phyloP scores from a whole-genome alignment of 2,888 invertebrate species.

The Ophion ventricosus region DNA sequence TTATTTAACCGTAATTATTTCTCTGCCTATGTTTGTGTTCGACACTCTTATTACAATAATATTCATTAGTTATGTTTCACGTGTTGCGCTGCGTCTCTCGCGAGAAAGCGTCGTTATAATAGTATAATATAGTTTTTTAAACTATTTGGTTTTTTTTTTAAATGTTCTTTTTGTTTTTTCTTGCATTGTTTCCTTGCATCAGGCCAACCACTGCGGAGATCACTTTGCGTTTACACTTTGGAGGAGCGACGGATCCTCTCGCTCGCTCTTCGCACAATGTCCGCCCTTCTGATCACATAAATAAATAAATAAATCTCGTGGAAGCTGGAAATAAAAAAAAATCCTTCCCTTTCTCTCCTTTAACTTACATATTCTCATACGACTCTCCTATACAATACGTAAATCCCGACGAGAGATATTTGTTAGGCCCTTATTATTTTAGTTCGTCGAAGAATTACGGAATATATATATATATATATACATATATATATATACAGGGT shows the following conservation, averaged over 20 bases:
- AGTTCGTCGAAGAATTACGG: slow-evolving; percentile 49
- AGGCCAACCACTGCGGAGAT: slow-evolving; percentile 32
- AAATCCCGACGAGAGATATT: slow-evolving; percentile 48
- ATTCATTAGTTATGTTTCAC: slow-evolving; percentile 71
- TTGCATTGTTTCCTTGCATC: slow-evolving; percentile 37
- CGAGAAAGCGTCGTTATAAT: slow-evolving; percentile 69
- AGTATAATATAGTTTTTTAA: slow-evolving; percentile 59
- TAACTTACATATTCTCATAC: slow-evolving; percentile 43
- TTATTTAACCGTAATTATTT: background rate
- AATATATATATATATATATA: slow-evolving; percentile 20
- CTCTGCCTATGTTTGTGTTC: slow-evolving; percentile 22
- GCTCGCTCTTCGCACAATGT: slow-evolving; percentile 11
- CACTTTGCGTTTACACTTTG: slow-evolving; percentile 45
- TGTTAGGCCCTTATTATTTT: slow-evolving; percentile 54
- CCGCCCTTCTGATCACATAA: slow-evolving; percentile 63
- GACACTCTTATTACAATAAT: slow-evolving; percentile 61
- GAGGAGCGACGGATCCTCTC: slow-evolving; percentile 4
- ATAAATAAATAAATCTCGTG: slow-evolving; percentile 67
- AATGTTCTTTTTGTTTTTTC: slow-evolving; percentile 12
- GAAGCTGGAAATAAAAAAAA: slow-evolving; percentile 49
- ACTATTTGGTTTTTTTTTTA: slow-evolving; percentile 32
- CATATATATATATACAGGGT: slow-evolving; percentile 10
- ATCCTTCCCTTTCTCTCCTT: slow-evolving; percentile 1
- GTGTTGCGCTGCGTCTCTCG: slow-evolving; percentile 69
- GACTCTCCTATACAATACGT: slow-evolving; percentile 35